Evolutionary conservation across 2,113 vertebrate species (phyloP).

Genomic region (Actenoides hombroni): DNA sequence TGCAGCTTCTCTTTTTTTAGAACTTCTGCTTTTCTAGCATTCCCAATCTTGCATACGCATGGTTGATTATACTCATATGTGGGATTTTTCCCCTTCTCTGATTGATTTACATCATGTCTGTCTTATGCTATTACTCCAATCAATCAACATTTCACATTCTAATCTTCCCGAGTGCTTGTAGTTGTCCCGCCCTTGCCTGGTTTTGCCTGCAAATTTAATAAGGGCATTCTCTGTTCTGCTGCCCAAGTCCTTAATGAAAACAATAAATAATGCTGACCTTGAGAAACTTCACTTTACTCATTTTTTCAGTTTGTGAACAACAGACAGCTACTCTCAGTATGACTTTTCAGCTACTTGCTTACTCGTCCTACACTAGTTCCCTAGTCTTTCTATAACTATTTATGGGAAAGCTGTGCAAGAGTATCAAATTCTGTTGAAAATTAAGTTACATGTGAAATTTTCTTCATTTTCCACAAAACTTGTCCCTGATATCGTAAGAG

Average conservation of each 20-base stretch:
- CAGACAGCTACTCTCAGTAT: background rate
- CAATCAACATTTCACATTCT: background rate
- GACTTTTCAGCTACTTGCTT: background rate
- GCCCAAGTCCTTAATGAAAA: background rate
- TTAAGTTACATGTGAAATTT: background rate
- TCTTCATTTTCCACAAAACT: background rate
- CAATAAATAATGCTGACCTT: background rate
- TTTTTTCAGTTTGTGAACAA: background rate
- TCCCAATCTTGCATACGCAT: background rate
- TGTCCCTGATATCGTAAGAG: background rate
- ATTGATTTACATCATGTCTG: background rate
- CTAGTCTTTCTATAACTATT: background rate
- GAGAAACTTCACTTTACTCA: background rate
- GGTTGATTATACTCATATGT: background rate
- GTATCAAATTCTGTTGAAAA: background rate
- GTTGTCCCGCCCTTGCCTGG: background rate
- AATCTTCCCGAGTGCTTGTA: background rate
- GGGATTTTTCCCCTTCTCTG: background rate
- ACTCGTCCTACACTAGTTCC: background rate
- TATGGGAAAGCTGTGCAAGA: background rate
- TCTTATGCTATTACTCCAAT: background rate
- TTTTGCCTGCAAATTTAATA: background rate
- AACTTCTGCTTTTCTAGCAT: background rate
- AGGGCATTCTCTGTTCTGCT: background rate
- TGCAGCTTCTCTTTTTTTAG: background rate